These are phyloP conservation scores for Plagiodera versicolora DNA, from an alignment of 2,888 invertebrate species.

Conservation along the genomic window DNA sequence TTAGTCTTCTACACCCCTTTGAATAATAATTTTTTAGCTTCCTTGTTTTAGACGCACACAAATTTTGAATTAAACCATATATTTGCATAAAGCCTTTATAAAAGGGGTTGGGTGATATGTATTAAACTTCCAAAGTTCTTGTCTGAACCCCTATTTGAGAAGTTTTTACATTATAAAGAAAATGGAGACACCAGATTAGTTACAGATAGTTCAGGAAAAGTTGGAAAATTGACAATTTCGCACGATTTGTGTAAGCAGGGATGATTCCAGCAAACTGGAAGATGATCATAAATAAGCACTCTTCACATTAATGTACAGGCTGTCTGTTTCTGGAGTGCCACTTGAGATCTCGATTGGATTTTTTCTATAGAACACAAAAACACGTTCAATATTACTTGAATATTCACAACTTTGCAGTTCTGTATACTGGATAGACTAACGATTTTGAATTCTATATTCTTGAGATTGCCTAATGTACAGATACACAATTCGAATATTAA, in stretches of 20 bases:
- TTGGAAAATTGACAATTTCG: constrained; percentile 9
- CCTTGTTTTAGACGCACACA: constrained; percentile 34
- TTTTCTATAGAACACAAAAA: too few species aligned
- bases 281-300: neutral
- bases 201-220: constrained; percentile 18
- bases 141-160: constrained; percentile 30
- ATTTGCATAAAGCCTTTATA: constrained; percentile 39
- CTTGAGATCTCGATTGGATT: too few species aligned
- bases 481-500: too few species aligned
- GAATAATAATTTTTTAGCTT: constrained; percentile 38
- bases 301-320: neutral
- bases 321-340: too few species aligned
- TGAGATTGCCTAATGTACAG: too few species aligned
- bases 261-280: neutral
- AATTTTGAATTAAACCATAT: constrained; percentile 39
- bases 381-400: too few species aligned
- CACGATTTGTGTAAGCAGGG: neutral
- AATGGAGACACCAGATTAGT: constrained; percentile 26
- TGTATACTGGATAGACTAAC: too few species aligned
- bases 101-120: constrained; percentile 34
- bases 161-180: constrained; percentile 30
- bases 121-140: constrained; percentile 31
- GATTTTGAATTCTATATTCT: too few species aligned
- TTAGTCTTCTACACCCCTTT: constrained; percentile 27
- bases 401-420: too few species aligned